Evolutionary conservation across 2,113 vertebrate genomes (phyloP).

Genomic region (Gila orcuttii): DNA sequence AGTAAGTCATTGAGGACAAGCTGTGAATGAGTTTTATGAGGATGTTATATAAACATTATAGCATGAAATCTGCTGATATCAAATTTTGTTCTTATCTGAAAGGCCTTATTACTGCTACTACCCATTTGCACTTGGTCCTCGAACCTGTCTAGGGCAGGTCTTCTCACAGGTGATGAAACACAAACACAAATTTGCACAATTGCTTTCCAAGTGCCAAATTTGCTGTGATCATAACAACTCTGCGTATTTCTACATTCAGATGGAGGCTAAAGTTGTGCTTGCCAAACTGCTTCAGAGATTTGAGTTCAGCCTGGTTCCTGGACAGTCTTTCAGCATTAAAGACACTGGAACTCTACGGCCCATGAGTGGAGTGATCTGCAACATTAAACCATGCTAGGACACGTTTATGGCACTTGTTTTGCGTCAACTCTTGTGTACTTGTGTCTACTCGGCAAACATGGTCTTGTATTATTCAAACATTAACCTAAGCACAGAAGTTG

Average conservation of each 20-base stretch:
- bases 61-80: neutral
- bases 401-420: neutral
- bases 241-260: slow-evolving; percentile 71
- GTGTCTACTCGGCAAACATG: neutral
- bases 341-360: slow-evolving; percentile 81
- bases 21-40: neutral
- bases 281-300: slow-evolving; percentile 92
- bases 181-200: neutral
- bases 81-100: slow-evolving; percentile 24
- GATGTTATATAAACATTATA: neutral
- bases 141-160: slow-evolving; percentile 86
- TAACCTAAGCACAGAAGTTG: neutral
- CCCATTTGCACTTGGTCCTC: slow-evolving; percentile 88
- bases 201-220: neutral
- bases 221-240: neutral
- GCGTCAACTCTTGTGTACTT: neutral
- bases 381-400: slow-evolving; percentile 71
- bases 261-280: slow-evolving; percentile 92
- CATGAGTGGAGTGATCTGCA: slow-evolving; percentile 82
- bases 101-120: slow-evolving; percentile 83
- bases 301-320: slow-evolving; percentile 81
- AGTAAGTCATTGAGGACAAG: slow-evolving; percentile 75
- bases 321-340: slow-evolving; percentile 81
- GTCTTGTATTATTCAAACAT: neutral
- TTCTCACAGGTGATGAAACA: slow-evolving; percentile 85